phyloP scores from a whole-genome alignment of 2,113 vertebrate species.

The Podarcis cretensis region DNA sequence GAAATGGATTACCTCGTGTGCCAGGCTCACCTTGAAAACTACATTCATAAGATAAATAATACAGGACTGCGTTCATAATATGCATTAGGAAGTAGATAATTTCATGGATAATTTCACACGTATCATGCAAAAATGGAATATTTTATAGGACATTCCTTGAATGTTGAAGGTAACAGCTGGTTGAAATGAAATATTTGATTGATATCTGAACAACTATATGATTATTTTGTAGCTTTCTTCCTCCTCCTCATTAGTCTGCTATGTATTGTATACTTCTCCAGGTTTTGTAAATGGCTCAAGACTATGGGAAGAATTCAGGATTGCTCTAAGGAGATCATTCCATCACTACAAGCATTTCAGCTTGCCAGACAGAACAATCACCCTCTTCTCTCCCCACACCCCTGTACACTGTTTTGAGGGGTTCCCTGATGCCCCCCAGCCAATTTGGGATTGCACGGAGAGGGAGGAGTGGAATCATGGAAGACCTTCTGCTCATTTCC shows the following conservation, averaged over 20 bases:
- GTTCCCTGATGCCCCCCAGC: too few species aligned
- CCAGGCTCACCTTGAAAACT: neutral
- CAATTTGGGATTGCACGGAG: too few species aligned
- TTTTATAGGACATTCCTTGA: neutral
- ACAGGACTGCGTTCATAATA: neutral
- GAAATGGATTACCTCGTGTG: neutral
- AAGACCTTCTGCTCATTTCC: too few species aligned
- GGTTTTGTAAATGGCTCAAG: neutral
- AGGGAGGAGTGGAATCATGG: too few species aligned
- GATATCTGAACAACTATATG: neutral
- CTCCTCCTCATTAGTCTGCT: neutral
- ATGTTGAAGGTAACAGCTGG: neutral
- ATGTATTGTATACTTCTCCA: neutral
- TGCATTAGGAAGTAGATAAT: neutral
- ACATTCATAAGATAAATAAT: neutral
- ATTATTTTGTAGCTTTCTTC: neutral
- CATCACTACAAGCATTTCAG: too few species aligned
- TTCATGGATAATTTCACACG: neutral
- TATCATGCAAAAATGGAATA: neutral
- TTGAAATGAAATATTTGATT: conserved; percentile 4
- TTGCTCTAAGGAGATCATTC: too few species aligned
- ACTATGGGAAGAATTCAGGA: too few species aligned
- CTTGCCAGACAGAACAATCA: too few species aligned
- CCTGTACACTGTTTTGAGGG: too few species aligned
- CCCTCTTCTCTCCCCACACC: too few species aligned